Base-by-base conservation (phyloP, 2,888 invertebrate species). In the Cyclophora albipunctata region DNA sequence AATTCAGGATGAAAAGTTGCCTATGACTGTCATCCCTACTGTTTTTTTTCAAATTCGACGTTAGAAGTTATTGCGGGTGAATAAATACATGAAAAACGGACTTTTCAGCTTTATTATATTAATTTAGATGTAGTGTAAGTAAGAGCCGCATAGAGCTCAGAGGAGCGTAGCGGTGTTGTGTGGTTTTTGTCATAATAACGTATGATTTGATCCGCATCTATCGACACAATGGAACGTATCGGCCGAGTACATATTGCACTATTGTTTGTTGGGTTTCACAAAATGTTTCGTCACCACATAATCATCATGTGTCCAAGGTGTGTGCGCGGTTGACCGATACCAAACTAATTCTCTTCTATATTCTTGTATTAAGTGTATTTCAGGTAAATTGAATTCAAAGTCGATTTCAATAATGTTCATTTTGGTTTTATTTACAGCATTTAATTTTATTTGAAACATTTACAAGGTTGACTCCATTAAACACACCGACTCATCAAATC, bases 251-350 rank as follows among this genome's bases (percentile, higher is more conserved):
- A 78, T 73, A 74, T 63, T 47, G 61, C 54, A 56, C 71, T 68
- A 81, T 81, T 82, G 80, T 82, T 66, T 67, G 63, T 52, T 58
- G 58, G 64, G 70, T 78, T 77, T 74, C 70, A 74, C 73, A 74
- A 73, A 75, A 74, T 63, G 67, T 78, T 74, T 75, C 69, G 70
- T 75, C 73, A 75, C 74, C 64, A 73, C 66, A 72, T 70, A 75
- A 75, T 71, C 66, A 69, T 64, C 62, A 71, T 65, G 64, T 63
- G 62, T 52, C 51, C 56, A 55, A 58, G 52, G 52, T 60, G 54
- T 48, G 51, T 48, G 55, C 47, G 50, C 50, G 56, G 43, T 52
- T 37, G 42, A 40, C 35, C 7, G 34, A 45, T 37, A 45, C 45
- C 37, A 20, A 20, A 7, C 33, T 7, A 42, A 20, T 20, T 20